These are phyloP conservation scores for Seriola rivoliana DNA, from an alignment of 2,113 vertebrate species.

Conservation along the genomic window DNA sequence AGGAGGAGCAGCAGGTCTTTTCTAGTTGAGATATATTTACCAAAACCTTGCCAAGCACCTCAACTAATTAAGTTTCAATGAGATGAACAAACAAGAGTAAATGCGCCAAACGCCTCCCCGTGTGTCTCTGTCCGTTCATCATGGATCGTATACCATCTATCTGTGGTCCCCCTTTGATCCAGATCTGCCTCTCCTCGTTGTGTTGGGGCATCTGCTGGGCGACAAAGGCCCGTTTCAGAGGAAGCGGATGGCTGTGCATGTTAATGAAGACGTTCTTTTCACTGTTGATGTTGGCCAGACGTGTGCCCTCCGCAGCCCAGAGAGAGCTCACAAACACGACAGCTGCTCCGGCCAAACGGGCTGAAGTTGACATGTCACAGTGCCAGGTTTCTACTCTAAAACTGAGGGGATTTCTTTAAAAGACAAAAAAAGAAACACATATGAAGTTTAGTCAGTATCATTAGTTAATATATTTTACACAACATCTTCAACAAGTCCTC, in stretches of 20 bases:
- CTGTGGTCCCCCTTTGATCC: constrained; percentile 43
- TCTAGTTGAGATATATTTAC: neutral
- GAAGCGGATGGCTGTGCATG: constrained; percentile 80
- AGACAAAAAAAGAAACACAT: no score
- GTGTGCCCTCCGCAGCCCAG: constrained; percentile 56
- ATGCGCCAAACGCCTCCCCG: neutral
- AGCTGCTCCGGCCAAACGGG: constrained; percentile 26
- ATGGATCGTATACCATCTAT: constrained; percentile 17
- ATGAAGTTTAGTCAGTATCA: neutral
- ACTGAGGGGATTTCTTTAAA: neutral
- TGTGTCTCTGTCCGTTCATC: neutral
- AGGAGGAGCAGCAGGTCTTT: neutral
- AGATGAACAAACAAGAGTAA: neutral
- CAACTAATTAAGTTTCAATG: neutral
- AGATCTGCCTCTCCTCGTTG: constrained; percentile 36
- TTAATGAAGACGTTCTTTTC: constrained; percentile 79
- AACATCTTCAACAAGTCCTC: no score
- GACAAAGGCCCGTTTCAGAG: constrained; percentile 82
- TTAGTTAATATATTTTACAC: no score
- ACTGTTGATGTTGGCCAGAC: constrained; percentile 72
- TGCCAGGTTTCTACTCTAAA: constrained; percentile 8
- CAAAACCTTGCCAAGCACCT: neutral
- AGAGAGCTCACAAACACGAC: constrained; percentile 50
- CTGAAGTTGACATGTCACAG: neutral
- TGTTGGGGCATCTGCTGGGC: constrained; percentile 60